Base-by-base conservation (phyloP, 1,140 invertebrate species). In the Ladona fulva region DNA sequence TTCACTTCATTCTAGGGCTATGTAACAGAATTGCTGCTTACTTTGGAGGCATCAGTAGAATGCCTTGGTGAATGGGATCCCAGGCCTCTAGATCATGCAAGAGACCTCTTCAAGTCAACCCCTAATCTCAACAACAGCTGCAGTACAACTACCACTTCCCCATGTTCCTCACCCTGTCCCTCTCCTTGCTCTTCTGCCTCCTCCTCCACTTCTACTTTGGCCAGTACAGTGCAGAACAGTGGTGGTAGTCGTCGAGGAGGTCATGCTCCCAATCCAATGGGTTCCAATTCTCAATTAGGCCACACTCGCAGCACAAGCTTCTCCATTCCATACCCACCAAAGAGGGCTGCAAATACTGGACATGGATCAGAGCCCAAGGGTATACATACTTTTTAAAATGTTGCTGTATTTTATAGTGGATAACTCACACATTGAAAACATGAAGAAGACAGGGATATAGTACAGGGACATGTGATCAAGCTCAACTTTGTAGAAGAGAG, bases 21-120 rank as follows among this genome's bases (percentile, higher is more conserved):
- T 85, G 98, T 99, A 0, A 99, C 97, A 0, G 97, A 99, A 84
- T 86, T 99, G 6, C 90, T 99, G 78, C 86, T 99, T 5, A 99
- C 97, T 0, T 85, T 99, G 0, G 96, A 99, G 86, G 93, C 96
- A 0, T 95, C 96, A 10, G 96, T 98, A 0, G 96, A 98, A 83
- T 95, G 95, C 3, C 83, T 95, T 1, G 52, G 52, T 22, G 93
- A 95, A 82, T 94, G 93, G 0, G 93, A 95, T 83, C 94, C 94
- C 82, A 87, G 94, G 24, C 94, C 95, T 0, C 84, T 95, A 3
- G 94, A 96, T 85, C 93, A 95, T 79, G 95, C 95, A 90, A 92
- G 93, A 81, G 96, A 98, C 81, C 94, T 98, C 44, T 98, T 98
- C 84, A 97, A 98, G 84, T 97, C 95, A 0, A 97, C 96, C 0